phyloP scores from a whole-genome alignment of 2,888 invertebrate genomes.

The Loripinus fragilis region DNA sequence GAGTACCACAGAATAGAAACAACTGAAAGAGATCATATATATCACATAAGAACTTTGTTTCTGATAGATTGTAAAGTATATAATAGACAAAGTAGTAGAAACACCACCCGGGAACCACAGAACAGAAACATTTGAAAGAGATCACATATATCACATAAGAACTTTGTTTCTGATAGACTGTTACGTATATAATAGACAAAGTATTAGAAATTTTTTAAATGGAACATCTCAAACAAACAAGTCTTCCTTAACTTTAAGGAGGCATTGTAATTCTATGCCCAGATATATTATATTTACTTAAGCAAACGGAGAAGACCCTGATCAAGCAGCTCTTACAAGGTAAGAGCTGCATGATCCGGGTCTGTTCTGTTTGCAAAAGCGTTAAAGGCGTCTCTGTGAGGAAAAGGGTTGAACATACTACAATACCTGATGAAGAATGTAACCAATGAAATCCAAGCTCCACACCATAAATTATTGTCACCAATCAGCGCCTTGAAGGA shows the following conservation, averaged over 20 bases:
- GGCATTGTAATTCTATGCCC: too few relatives aligned
- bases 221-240: too few relatives aligned
- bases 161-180: constrained; percentile 68
- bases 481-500: constrained; percentile 74
- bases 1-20: constrained; percentile 79
- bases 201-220: constrained; percentile 80
- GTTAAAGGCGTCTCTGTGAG: too few relatives aligned
- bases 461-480: constrained; percentile 77
- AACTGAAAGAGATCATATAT: constrained; percentile 71
- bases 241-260: too few relatives aligned
- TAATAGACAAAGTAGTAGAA: constrained; percentile 76
- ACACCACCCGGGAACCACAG: constrained; percentile 81
- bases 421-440: constrained; percentile 75
- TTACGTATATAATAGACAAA: constrained; percentile 68
- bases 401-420: neutral
- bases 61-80: constrained; percentile 72
- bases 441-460: constrained; percentile 77
- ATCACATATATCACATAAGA: too few relatives aligned
- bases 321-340: too few relatives aligned
- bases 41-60: too few relatives aligned
- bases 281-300: too few relatives aligned
- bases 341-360: neutral
- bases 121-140: constrained; percentile 76
- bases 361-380: neutral
- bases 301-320: too few relatives aligned